phyloP scores from a whole-genome alignment of 2,113 vertebrate genomes.

The Myanophis thanlyinensis region DNA sequence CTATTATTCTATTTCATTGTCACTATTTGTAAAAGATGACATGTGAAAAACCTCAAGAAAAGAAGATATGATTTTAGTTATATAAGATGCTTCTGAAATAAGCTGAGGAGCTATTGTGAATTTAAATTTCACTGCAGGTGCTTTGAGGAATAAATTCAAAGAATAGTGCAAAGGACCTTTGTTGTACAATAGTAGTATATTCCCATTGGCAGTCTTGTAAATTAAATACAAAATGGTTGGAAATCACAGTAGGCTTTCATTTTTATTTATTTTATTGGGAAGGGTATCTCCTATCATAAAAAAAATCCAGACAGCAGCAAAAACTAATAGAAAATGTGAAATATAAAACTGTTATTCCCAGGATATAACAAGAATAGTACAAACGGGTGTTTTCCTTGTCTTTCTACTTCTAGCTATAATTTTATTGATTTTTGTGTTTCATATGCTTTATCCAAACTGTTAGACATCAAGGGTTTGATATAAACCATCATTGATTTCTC shows the following conservation, averaged over 20 bases:
- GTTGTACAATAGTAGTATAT: slow-evolving; percentile 27
- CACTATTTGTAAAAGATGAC: slow-evolving; percentile 33
- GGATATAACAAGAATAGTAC: background rate
- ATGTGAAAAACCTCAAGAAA: slow-evolving; percentile 22
- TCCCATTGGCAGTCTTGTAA: slow-evolving; percentile 31
- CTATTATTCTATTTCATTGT: slow-evolving; percentile 43
- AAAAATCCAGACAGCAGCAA: background rate
- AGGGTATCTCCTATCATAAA: background rate
- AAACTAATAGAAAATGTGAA: background rate
- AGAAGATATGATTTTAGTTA: slow-evolving; percentile 52
- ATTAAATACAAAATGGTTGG: slow-evolving; percentile 7
- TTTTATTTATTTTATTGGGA: background rate
- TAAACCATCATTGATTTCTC: background rate
- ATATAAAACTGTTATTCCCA: slow-evolving; percentile 1
- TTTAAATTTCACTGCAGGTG: slow-evolving; percentile 50
- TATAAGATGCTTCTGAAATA: slow-evolving; percentile 46
- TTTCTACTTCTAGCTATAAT: background rate
- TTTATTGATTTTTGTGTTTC: background rate
- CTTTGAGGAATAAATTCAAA: slow-evolving; percentile 61
- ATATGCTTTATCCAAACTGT: background rate
- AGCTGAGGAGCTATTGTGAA: slow-evolving; percentile 53
- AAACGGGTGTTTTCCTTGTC: background rate
- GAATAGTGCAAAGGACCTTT: slow-evolving; percentile 34
- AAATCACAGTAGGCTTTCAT: slow-evolving; percentile 26
- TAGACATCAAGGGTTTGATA: background rate